Percentiles rank a stretch among this genome's conserved stretches.
These are phyloP conservation scores for Molossus molossus DNA, from an alignment of 2,797 vertebrate species.

Conservation along the genomic window DNA sequence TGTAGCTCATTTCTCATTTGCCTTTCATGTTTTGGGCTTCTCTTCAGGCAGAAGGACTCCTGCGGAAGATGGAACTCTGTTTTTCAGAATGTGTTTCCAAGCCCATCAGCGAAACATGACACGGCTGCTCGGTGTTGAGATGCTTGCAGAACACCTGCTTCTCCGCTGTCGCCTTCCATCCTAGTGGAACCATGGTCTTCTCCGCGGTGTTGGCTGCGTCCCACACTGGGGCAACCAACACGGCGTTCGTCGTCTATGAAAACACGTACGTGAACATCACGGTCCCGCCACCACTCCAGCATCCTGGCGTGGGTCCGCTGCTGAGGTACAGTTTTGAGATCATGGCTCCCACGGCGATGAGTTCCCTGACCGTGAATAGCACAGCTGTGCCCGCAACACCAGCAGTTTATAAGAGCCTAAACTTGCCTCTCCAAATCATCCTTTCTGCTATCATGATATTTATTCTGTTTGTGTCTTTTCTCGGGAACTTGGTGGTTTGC, in stretches of 20 bases:
- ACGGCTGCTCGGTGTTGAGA: constrained; percentile 84
- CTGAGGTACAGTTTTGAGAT: constrained; percentile 87
- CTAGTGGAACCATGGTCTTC: constrained; percentile 92
- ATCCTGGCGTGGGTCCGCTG: constrained; percentile 85
- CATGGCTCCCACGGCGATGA: constrained; percentile 87
- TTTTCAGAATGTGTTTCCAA: constrained; percentile 79
- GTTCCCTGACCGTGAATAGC: constrained; percentile 85
- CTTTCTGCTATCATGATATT: constrained; percentile 94
- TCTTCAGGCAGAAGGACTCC: constrained; percentile 87
- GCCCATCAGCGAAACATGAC: constrained; percentile 81
- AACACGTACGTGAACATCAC: constrained; percentile 92
- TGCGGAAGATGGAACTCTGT: constrained; percentile 85
- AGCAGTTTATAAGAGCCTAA: constrained; percentile 90
- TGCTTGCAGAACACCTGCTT: constrained; percentile 83
- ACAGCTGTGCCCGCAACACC: constrained; percentile 87
- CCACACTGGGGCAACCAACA: constrained; percentile 90
- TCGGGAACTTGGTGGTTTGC: constrained; percentile 98
- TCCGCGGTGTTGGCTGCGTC: constrained; percentile 90
- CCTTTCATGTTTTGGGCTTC: constrained; percentile 74
- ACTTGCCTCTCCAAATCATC: constrained; percentile 95
- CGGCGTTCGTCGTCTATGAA: constrained; percentile 91
- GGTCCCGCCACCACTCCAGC: constrained; percentile 87
- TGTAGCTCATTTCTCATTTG: constrained; percentile 57
- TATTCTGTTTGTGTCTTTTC: constrained; percentile 95
- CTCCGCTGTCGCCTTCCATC: constrained; percentile 71